Evolutionary conservation across 2,113 vertebrate species (phyloP), one percentile per base, ranked within the genome.

Genomic region (Malurus alboscapulatus): DNA sequence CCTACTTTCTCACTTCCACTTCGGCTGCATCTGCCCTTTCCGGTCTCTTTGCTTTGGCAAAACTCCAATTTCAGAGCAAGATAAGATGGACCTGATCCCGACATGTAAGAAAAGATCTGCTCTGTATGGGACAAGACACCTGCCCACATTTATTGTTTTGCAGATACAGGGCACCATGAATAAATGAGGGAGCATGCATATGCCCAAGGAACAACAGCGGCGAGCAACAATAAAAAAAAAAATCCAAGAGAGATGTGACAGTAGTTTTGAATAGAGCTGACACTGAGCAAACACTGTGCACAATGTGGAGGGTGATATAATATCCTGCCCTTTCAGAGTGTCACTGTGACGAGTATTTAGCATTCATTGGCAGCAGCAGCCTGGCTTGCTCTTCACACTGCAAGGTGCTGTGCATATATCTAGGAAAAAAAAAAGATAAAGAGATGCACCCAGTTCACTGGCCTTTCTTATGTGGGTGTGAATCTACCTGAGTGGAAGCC

Each of bases 281-380:
- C 88, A 77, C 29, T 48, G 44, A 93, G 79, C 87, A 96, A 96
- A 96, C 88, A 86, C 72, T 94, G 59, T 19, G 38, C 72, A 90
- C 90, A 93, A 51, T 95, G 92, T 44, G 63, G 79, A 93, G 88
- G 82, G 79, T 80, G 92, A 88, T 94, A 93, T 79, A 96, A 96
- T 96, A 93, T 92, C 92, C 95, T 90, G 87, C 84, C 83, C 90
- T 96, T 74, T 94, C 89, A 94, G 93, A 79, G 92, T 92, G 72
- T 96, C 97, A 92, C 92, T 67, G 67, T 53, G 65, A 93, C 42
- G 13, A 14, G 38, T 88, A 94, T 96, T 97, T 97, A 96, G 94
- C 96, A 97, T 95, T 95, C 91, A 95, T 94, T 90, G 91, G 75
- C 79, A 96, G 65, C 82, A 94, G 75, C 63, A 90, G 87, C 78